Percentiles rank a stretch among this genome's conserved stretches.
Evolutionary conservation across 2,113 vertebrate genomes (phyloP).

Genomic region (Toxotes jaculatrix): DNA sequence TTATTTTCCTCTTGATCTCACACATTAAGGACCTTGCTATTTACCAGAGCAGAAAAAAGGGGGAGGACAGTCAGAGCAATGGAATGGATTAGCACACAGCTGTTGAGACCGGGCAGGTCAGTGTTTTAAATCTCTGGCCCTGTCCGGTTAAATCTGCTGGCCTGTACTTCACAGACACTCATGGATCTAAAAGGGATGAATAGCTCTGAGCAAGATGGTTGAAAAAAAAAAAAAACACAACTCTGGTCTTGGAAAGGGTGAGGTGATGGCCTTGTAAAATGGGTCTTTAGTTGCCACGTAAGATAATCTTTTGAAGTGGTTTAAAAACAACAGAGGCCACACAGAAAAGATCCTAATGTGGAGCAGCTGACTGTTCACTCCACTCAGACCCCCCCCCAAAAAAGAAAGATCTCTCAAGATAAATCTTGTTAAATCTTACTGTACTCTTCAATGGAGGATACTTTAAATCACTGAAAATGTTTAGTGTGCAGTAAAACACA

Average conservation of each 20-base stretch:
- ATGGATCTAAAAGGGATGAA: slow-evolving; percentile 58
- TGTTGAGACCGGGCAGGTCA: slow-evolving; percentile 72
- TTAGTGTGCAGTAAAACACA: slow-evolving; percentile 1
- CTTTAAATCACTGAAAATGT: not conserved
- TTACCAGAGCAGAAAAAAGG: slow-evolving; percentile 71
- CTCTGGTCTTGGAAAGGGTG: slow-evolving; percentile 23
- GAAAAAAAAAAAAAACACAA: slow-evolving; percentile 31
- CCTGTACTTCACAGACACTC: slow-evolving; percentile 66
- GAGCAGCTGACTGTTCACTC: slow-evolving; percentile 30
- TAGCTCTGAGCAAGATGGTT: slow-evolving; percentile 38
- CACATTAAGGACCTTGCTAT: slow-evolving; percentile 78
- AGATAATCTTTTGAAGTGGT: slow-evolving; percentile 54
- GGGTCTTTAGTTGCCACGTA: slow-evolving; percentile 34
- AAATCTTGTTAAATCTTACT: not conserved
- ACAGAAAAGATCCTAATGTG: slow-evolving; percentile 26
- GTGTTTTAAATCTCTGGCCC: slow-evolving; percentile 76
- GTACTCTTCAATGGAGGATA: not conserved
- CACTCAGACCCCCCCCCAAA: not conserved
- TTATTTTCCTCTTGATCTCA: slow-evolving; percentile 84
- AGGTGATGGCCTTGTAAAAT: slow-evolving; percentile 34
- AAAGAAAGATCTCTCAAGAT: not conserved
- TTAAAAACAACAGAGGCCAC: slow-evolving; percentile 36
- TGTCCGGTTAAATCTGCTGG: slow-evolving; percentile 73
- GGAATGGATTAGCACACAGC: slow-evolving; percentile 78
- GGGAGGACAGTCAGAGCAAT: slow-evolving; percentile 66